These are phyloP conservation scores for Glaucopsyche alexis DNA, from an alignment of 2,888 invertebrate species.

Conservation along the genomic window DNA sequence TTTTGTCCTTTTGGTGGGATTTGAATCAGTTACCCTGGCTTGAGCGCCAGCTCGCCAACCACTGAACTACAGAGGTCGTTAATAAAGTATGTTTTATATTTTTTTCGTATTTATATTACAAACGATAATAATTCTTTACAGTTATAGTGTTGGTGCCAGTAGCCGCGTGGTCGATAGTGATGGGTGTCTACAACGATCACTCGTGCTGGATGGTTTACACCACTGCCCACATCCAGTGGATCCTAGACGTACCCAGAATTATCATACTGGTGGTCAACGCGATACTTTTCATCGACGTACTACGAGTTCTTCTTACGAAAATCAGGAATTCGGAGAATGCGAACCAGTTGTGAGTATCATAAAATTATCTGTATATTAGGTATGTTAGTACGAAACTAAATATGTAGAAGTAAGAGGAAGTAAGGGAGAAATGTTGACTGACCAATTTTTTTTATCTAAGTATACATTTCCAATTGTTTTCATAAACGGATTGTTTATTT, in stretches of 20 bases:
- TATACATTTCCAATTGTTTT: no score
- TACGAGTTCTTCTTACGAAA: conserved; percentile 83
- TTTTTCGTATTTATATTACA: no score
- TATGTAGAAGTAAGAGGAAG: no score
- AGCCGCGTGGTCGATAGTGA: conserved; percentile 76
- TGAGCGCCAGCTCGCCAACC: no score
- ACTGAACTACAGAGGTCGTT: no score
- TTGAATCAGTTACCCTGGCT: no score
- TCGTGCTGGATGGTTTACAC: conserved; percentile 83
- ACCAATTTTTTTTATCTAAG: no score
- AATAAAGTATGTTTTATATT: neutral
- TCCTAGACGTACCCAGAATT: conserved; percentile 81
- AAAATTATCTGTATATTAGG: neutral
- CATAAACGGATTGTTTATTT: no score
- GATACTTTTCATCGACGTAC: conserved; percentile 81
- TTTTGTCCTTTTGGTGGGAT: no score
- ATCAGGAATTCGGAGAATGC: conserved; percentile 76
- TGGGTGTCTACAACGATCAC: conserved; percentile 70
- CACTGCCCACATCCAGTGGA: conserved; percentile 79
- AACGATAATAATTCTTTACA: conserved; percentile 41
- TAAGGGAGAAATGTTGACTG: no score
- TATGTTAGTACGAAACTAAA: neutral
- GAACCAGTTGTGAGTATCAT: conserved; percentile 65
- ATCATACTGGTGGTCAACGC: conserved; percentile 79
- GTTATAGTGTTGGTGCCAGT: conserved; percentile 75